Conservation (phyloP, 2,797 vertebrate species). For the Syngnathus rostellatus region DNA sequence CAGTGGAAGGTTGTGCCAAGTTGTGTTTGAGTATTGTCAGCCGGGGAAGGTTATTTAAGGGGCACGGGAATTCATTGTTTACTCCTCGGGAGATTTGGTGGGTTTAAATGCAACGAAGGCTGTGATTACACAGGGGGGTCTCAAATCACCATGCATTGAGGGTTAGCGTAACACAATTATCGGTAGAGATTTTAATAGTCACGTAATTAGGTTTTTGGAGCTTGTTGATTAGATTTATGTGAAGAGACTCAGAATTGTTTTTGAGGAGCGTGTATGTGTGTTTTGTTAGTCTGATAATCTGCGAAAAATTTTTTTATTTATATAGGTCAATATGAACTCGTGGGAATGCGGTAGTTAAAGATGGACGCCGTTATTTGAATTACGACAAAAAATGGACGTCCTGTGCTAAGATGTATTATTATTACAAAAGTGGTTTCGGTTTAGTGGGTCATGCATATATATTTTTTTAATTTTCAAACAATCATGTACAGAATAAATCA, state of each 20-base stretch:
- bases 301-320: background rate
- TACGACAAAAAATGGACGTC: background rate
- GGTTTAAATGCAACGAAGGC: slow-evolving; percentile 5
- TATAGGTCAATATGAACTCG: background rate
- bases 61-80: slow-evolving; percentile 19
- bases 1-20: slow-evolving; percentile 42
- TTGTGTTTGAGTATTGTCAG: slow-evolving; percentile 25
- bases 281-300: background rate
- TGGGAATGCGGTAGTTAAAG: background rate
- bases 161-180: background rate
- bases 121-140: slow-evolving; percentile 1
- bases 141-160: background rate
- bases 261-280: background rate
- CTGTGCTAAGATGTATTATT: too few relatives aligned
- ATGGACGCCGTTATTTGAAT: background rate
- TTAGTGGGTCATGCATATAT: background rate
- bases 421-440: background rate
- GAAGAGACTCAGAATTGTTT: background rate
- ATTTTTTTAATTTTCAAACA: background rate
- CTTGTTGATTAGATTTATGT: slow-evolving; percentile 1
- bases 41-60: slow-evolving; percentile 32
- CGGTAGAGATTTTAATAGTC: background rate
- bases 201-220: background rate
- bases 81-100: slow-evolving; percentile 2
- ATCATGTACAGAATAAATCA: background rate